Conservation (phyloP, 2,888 invertebrate species). For the Yponomeuta malinellus region DNA sequence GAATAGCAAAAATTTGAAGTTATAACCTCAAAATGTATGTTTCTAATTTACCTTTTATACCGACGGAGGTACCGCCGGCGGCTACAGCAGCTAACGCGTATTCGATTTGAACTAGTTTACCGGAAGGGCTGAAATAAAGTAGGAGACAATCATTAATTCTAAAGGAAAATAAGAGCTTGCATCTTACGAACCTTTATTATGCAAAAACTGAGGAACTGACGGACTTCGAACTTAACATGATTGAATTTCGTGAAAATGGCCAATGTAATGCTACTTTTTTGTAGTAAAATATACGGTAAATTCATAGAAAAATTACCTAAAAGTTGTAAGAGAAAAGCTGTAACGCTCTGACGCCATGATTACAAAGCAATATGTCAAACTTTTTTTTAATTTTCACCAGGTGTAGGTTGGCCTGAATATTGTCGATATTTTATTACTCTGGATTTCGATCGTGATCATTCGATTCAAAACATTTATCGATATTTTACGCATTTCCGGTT, state of each 20-base stretch:
- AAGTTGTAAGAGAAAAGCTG: slow-evolving; percentile 93
- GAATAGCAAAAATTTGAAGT: slow-evolving; percentile 4
- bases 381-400: slow-evolving; percentile 7
- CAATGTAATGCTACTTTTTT: slow-evolving; percentile 33
- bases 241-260: slow-evolving; percentile 10
- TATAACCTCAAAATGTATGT: slow-evolving; percentile 22
- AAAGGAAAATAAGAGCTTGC: slow-evolving; percentile 17
- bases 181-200: background rate
- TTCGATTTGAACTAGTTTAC: slow-evolving; percentile 99
- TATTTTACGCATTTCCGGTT: too few relatives aligned
- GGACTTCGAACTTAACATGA: slow-evolving; percentile 15
- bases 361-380: slow-evolving; percentile 68
- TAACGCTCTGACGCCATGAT: slow-evolving; percentile 97
- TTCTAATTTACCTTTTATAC: slow-evolving; percentile 88
- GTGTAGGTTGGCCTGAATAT: background rate
- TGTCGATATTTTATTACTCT: background rate
- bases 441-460: background rate
- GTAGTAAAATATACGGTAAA: slow-evolving; percentile 27
- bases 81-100: slow-evolving; percentile 99
- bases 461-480: background rate
- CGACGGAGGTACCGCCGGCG: slow-evolving; percentile 98
- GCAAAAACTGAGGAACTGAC: slow-evolving; percentile 18
- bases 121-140: slow-evolving; percentile 89
- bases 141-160: slow-evolving; percentile 20
- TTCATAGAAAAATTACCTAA: slow-evolving; percentile 66